Evolutionary conservation across 1,140 invertebrate genomes (phyloP).

Genomic region (Pseudomyrmex cubaensis): DNA sequence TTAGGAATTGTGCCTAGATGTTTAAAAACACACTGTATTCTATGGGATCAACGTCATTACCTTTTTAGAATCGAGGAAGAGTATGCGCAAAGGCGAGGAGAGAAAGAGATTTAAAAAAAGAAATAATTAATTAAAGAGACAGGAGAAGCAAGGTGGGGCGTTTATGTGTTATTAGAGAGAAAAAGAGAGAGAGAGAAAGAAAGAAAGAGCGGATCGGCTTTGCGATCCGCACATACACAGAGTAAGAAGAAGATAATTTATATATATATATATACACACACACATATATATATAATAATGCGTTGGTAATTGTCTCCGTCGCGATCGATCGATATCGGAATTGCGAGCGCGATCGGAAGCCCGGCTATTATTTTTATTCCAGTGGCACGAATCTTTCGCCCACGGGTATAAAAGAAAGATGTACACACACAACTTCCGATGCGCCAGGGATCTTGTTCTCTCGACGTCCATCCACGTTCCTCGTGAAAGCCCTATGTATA

Average conservation of each 20-base stretch:
- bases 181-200: neutral
- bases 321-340: conserved; percentile 42
- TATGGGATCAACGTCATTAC: conserved; percentile 81
- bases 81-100: conserved; percentile 28
- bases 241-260: conserved; percentile 15
- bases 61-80: conserved; percentile 63
- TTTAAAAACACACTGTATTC: conserved; percentile 79
- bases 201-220: conserved; percentile 35
- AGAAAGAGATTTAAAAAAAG: conserved; percentile 32
- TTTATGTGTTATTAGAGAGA: conserved; percentile 45
- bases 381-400: conserved; percentile 32
- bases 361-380: conserved; percentile 45
- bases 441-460: conserved; percentile 37
- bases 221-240: conserved; percentile 21
- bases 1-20: conserved; percentile 82
- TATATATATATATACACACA: conserved; percentile 4
- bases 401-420: conserved; percentile 31
- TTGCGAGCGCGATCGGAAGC: conserved; percentile 56
- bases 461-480: conserved; percentile 31
- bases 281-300: too few species aligned
- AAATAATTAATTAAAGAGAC: conserved; percentile 21
- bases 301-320: conserved; percentile 37
- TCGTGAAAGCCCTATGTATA: neutral
- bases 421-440: conserved; percentile 45
- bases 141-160: conserved; percentile 16